Conservation (phyloP, 2,888 invertebrate species). For the Furcula furcula region DNA sequence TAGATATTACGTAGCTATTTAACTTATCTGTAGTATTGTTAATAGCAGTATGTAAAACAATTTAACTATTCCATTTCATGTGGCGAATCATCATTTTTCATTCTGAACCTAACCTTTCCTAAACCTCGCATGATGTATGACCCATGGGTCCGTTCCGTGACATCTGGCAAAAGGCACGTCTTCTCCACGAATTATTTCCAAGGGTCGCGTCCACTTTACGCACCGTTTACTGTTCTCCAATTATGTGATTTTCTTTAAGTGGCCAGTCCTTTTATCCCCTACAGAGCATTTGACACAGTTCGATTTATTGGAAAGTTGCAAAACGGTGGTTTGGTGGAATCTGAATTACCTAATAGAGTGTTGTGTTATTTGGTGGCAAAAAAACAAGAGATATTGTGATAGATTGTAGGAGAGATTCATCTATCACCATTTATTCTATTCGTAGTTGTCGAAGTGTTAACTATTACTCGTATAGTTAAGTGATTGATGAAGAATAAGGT, state of each 20-base stretch:
- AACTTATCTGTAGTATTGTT: background rate
- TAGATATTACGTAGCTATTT: too few relatives aligned
- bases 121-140: slow-evolving; percentile 67
- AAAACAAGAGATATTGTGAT: too few relatives aligned
- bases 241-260: slow-evolving; percentile 80
- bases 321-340: slow-evolving; percentile 22
- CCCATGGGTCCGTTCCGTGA: slow-evolving; percentile 47
- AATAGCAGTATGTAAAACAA: slow-evolving; percentile 7
- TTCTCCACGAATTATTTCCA: slow-evolving; percentile 52
- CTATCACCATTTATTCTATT: too few relatives aligned
- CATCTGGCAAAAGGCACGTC: slow-evolving; percentile 63
- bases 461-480: too few relatives aligned
- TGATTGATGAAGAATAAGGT: too few relatives aligned
- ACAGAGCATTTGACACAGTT: slow-evolving; percentile 37
- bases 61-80: slow-evolving; percentile 8
- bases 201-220: slow-evolving; percentile 66
- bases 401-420: too few relatives aligned
- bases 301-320: slow-evolving; percentile 53
- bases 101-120: slow-evolving; percentile 46
- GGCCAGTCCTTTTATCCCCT: slow-evolving; percentile 62
- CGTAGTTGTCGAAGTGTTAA: too few relatives aligned
- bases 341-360: slow-evolving; percentile 8
- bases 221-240: slow-evolving; percentile 79
- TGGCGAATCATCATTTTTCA: slow-evolving; percentile 49
- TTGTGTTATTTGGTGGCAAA: background rate